These are phyloP conservation scores for Sebastes diaconus DNA, from an alignment of 2,797 vertebrate genomes.

Conservation along the genomic window DNA sequence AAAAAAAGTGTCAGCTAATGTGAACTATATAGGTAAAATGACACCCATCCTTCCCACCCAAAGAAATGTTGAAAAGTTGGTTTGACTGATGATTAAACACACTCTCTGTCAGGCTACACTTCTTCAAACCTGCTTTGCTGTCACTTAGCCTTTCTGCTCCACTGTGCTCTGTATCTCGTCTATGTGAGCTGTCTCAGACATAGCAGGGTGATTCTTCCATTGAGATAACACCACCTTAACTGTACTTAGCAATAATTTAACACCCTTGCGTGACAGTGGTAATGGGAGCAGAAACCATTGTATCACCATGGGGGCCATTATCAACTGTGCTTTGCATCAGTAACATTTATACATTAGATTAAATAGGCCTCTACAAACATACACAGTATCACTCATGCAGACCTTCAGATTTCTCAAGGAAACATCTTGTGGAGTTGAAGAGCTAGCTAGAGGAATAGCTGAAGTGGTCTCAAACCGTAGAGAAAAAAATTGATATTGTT, in stretches of 20 bases:
- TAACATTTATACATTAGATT: constrained; percentile 29
- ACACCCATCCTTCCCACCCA: neutral
- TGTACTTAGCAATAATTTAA: constrained; percentile 21
- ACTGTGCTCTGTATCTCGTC: constrained; percentile 1
- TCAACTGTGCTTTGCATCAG: constrained; percentile 27
- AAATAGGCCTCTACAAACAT: constrained; percentile 15
- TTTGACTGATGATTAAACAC: constrained; percentile 47
- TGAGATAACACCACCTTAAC: constrained; percentile 22
- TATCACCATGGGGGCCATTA: constrained; percentile 22
- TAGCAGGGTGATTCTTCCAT: neutral
- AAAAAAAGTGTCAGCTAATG: constrained; percentile 2
- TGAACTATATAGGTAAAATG: constrained; percentile 26
- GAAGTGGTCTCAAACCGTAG: neutral
- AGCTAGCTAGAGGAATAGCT: neutral
- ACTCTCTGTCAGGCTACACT: constrained; percentile 1
- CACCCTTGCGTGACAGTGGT: constrained; percentile 14
- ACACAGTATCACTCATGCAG: constrained; percentile 13
- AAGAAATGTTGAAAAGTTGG: constrained; percentile 2
- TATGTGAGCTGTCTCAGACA: constrained; percentile 18
- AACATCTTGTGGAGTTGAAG: neutral
- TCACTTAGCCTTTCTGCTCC: constrained; percentile 33
- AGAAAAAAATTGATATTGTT: neutral
- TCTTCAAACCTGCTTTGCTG: constrained; percentile 21
- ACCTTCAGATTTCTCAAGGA: constrained; percentile 3
- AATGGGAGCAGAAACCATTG: constrained; percentile 21